Percentiles rank a stretch among this genome's conserved stretches.
phyloP scores from a whole-genome alignment of 2,888 invertebrate genomes.

The Alcis repandata region DNA sequence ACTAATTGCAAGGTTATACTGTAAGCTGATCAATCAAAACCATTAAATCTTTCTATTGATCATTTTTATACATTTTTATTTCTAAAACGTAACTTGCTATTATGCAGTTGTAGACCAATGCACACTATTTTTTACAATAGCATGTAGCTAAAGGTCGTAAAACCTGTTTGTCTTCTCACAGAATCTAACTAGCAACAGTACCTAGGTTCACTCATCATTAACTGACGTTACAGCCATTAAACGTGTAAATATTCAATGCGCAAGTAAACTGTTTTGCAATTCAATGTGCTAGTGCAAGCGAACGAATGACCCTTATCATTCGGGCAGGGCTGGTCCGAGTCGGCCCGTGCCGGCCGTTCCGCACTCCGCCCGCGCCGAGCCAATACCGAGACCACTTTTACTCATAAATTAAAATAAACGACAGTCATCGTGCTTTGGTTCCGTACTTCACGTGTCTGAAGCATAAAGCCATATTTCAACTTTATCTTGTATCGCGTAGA shows the following conservation, averaged over 20 bases:
- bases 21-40: too few species aligned
- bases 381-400: slow-evolving; percentile 48
- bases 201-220: slow-evolving; percentile 61
- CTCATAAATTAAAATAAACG: slow-evolving; percentile 56
- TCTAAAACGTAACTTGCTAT: slow-evolving; percentile 4
- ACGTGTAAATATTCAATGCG: slow-evolving; percentile 78
- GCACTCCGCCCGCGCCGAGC: slow-evolving; percentile 36
- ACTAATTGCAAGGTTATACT: too few species aligned
- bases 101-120: slow-evolving; percentile 15
- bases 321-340: slow-evolving; percentile 52
- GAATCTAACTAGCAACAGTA: slow-evolving; percentile 68
- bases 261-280: slow-evolving; percentile 75
- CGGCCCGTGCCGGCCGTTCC: slow-evolving; percentile 35
- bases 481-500: slow-evolving; percentile 38
- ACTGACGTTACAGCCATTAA: slow-evolving; percentile 70
- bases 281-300: slow-evolving; percentile 70
- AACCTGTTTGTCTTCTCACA: slow-evolving; percentile 66
- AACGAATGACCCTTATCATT: slow-evolving; percentile 74
- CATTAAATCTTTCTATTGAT: too few species aligned
- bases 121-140: slow-evolving; percentile 11
- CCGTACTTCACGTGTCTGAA: slow-evolving; percentile 46
- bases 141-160: slow-evolving; percentile 20
- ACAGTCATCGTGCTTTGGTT: slow-evolving; percentile 51
- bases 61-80: slow-evolving; percentile 12
- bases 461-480: slow-evolving; percentile 45